Percentiles rank a stretch among this genome's conserved stretches.
phyloP scores from a whole-genome alignment of 2,888 invertebrate genomes.

The Torymus tubicola region DNA sequence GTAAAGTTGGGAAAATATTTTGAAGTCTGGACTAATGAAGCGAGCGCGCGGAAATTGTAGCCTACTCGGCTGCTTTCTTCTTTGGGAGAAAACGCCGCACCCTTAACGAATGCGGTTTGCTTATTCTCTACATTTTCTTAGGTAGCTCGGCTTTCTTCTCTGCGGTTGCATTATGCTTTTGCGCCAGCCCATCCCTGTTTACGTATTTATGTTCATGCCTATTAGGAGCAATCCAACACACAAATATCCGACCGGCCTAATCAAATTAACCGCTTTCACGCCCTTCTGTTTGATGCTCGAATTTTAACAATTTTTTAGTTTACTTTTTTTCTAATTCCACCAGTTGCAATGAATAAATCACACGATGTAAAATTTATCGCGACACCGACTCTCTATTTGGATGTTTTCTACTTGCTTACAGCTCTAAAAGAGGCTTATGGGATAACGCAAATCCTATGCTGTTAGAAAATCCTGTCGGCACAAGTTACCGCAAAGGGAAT shows the following conservation, averaged over 20 bases:
- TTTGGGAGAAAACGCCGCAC: too few species aligned
- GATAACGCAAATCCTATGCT: conserved; percentile 36
- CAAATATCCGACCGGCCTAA: too few species aligned
- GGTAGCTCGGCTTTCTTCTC: not conserved
- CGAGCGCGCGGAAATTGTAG: conserved; percentile 33
- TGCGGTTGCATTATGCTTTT: not conserved
- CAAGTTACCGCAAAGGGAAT: conserved; percentile 11
- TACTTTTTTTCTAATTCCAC: too few species aligned
- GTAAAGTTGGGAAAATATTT: conserved; percentile 41
- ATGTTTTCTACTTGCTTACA: too few species aligned
- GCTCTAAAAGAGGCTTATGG: conserved; percentile 21
- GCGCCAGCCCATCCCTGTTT: not conserved
- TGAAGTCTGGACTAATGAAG: conserved; percentile 47
- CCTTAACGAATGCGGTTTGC: too few species aligned
- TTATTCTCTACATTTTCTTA: too few species aligned
- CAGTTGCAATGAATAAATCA: too few species aligned
- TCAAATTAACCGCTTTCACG: too few species aligned
- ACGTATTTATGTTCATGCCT: conserved; percentile 4
- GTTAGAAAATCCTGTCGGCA: conserved; percentile 31
- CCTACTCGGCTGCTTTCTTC: not conserved
- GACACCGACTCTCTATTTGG: too few species aligned
- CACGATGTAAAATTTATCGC: too few species aligned
- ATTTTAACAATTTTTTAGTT: too few species aligned
- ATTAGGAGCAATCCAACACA: not conserved
- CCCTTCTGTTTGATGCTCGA: too few species aligned